A percentile compares a stretch with the other conserved stretches of the same genome.
phyloP scores from a whole-genome alignment of 1,140 invertebrate genomes.

The Octopus bimaculoides region DNA sequence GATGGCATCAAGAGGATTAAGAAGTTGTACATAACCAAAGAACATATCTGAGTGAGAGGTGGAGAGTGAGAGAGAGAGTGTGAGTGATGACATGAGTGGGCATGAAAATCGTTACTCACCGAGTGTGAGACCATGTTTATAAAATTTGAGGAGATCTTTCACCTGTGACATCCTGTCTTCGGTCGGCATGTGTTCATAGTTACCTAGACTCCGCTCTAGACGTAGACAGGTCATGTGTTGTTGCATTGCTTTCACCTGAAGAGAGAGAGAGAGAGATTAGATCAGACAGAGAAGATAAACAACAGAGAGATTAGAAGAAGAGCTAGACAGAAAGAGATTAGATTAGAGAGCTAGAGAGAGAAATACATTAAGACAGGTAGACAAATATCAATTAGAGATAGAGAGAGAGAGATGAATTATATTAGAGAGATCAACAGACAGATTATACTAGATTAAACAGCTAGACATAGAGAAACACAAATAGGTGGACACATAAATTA shows the following conservation, averaged over 20 bases:
- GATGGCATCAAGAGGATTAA: too few species aligned
- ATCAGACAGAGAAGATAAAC: too few species aligned
- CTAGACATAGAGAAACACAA: too few species aligned
- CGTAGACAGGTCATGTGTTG: constrained; percentile 72
- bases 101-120: constrained; percentile 35
- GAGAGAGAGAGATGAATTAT: too few species aligned
- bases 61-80: neutral
- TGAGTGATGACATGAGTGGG: neutral
- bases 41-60: neutral
- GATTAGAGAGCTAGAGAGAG: neutral
- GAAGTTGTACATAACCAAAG: too few species aligned
- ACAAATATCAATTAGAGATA: neutral
- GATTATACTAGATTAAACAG: too few species aligned
- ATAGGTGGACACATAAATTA: too few species aligned
- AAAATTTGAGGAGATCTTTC: constrained; percentile 44
- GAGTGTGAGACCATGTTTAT: constrained; percentile 51
- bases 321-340: neutral
- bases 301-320: constrained; percentile 13
- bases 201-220: constrained; percentile 68
- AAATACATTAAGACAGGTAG: neutral
- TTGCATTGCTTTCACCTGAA: constrained; percentile 67
- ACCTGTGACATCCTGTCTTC: constrained; percentile 50
- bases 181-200: constrained; percentile 59
- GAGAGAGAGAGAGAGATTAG: too few species aligned
- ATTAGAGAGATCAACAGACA: too few species aligned